Conservation (phyloP, 2,888 invertebrate genomes). For the Pristionchus fissidentatus region DNA sequence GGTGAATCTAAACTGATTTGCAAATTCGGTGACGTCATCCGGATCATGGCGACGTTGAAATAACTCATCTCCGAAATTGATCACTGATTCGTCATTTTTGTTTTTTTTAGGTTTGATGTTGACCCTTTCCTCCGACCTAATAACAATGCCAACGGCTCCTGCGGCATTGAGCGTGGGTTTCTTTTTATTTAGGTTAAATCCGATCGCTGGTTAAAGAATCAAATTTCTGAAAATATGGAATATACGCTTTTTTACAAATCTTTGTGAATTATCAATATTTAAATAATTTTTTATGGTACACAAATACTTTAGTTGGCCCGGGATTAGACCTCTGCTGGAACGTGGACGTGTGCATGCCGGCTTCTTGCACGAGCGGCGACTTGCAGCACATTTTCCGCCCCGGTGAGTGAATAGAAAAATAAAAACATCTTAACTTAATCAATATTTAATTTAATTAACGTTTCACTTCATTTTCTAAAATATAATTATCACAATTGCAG, state of each 20-base stretch:
- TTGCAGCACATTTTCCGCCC: not conserved
- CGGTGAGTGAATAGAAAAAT: too few relatives aligned
- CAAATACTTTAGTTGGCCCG: not conserved
- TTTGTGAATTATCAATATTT: not conserved
- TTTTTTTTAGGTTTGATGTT: not conserved
- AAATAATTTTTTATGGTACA: not conserved
- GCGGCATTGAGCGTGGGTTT: not conserved
- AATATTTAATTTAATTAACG: too few relatives aligned
- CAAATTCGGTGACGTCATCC: too few relatives aligned
- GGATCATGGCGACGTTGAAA: too few relatives aligned
- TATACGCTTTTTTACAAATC: not conserved
- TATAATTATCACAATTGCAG: not conserved
- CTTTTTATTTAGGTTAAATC: too few relatives aligned
- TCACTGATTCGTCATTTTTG: too few relatives aligned
- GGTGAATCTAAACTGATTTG: too few relatives aligned
- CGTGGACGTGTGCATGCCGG: not conserved
- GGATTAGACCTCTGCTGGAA: not conserved
- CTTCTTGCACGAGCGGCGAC: not conserved
- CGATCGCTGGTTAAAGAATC: too few relatives aligned
- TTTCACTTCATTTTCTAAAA: not conserved
- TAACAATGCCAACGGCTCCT: not conserved
- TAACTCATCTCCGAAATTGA: too few relatives aligned
- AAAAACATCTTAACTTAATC: too few relatives aligned
- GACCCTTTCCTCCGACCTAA: not conserved
- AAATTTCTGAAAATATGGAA: too few relatives aligned